Base-by-base conservation (phyloP, 92 coral and sea anemone species). In the Parazoanthus swiftii region DNA sequence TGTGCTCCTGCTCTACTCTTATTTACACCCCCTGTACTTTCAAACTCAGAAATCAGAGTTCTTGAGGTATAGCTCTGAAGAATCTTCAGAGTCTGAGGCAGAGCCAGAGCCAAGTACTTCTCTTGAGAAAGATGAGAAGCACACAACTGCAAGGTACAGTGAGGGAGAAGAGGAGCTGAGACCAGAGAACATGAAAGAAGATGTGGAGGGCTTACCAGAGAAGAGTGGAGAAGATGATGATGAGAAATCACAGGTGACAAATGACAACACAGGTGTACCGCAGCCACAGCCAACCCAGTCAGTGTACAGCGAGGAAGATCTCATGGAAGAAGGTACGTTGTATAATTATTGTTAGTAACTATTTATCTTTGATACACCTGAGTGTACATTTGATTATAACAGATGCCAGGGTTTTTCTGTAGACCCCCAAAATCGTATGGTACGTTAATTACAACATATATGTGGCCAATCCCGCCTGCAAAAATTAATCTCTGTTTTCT, bases 271-370 rank as follows among this genome's bases (percentile, higher is more conserved):
- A 54, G 67, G 16, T n/a, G 39, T 10, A 39, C 73, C 26, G 44
- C 85, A 73, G 18, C 74, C 81, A 56, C 89, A 85, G 13, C 80
- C 81, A 14, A 63, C 77, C 50, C 54, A 88, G 13, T 79, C 93
- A 44, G 92, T 95, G 77, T 97, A 91, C 74, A 93, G 98, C 16
- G 99, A 97, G 66, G 98, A 95, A 79, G 99, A 97, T 74, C 88
- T 97, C 11, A 89, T 94, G 33, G 98, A 95, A 81, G 94, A 93
- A 89, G 93, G 99, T 95, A 35, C 16, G 37, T 26, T n/a, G 25
- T 48, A 44, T 1, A 11, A 29, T 29, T 29, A 29, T 29, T 29
- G 11, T n/a, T n/a, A n/a, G n/a, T 48, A 48, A 48, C 11, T 21
- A 42, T 83, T 37, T 16, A 3, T 38, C 36, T 46, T 29, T 43